phyloP scores from a whole-genome alignment of 2,113 vertebrate species.

The Vanacampus margaritifer region DNA sequence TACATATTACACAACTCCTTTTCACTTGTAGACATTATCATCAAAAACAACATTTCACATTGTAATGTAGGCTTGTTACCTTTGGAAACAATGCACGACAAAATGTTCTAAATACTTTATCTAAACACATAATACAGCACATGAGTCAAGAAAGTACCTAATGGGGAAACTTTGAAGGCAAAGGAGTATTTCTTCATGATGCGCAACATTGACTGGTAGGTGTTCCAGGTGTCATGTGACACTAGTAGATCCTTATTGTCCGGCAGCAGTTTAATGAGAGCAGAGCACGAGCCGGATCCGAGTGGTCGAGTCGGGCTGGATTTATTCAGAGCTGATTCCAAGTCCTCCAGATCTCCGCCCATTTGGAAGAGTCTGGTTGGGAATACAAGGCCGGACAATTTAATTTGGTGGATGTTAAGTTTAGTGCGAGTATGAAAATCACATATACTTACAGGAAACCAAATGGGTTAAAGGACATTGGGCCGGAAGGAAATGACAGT shows the following conservation, averaged over 20 bases:
- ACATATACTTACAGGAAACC: constrained; percentile 85
- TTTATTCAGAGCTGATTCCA: constrained; percentile 86
- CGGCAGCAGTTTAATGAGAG: constrained; percentile 88
- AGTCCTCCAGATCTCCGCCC: constrained; percentile 87
- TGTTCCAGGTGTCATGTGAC: constrained; percentile 90
- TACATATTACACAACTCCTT: not conserved
- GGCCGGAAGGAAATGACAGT: constrained; percentile 71
- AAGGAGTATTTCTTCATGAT: constrained; percentile 90
- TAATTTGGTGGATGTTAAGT: not conserved
- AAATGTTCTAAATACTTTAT: not conserved
- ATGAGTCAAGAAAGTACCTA: constrained; percentile 57
- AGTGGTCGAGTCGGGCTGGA: constrained; percentile 59
- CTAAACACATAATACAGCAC: not conserved
- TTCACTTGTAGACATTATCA: not conserved
- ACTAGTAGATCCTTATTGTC: constrained; percentile 82
- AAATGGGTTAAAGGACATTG: constrained; percentile 78
- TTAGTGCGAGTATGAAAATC: not conserved
- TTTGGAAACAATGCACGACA: not conserved
- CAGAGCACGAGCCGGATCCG: constrained; percentile 90
- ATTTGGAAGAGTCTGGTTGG: constrained; percentile 82
- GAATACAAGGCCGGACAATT: not conserved
- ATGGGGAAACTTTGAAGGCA: constrained; percentile 71
- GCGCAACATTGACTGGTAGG: constrained; percentile 89
- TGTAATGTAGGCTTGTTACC: not conserved
- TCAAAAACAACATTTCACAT: not conserved